Percentiles rank a stretch among this genome's conserved stretches.
phyloP scores from a whole-genome alignment of 1,140 invertebrate genomes.

The Heliconius eleuchia region DNA sequence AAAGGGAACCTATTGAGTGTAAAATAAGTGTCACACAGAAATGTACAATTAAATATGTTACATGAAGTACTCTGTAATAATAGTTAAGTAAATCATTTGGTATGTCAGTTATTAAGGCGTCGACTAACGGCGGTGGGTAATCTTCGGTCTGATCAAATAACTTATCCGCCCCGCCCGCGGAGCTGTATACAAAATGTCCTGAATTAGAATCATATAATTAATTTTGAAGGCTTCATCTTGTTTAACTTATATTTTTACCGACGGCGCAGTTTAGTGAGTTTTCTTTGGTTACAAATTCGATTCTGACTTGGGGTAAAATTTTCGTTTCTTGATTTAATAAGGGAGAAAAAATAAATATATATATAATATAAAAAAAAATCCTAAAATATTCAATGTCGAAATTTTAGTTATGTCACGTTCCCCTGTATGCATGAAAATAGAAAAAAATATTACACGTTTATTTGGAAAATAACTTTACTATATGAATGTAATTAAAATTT shows the following conservation, averaged over 20 bases:
- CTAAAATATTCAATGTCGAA: no score
- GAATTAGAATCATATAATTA: neutral
- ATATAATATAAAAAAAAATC: no score
- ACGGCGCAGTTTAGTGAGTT: neutral
- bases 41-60: neutral
- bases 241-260: neutral
- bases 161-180: slow-evolving; percentile 47
- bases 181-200: slow-evolving; percentile 48
- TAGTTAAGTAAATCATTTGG: slow-evolving; percentile 63
- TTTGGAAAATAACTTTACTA: no score
- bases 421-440: no score
- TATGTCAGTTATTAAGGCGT: slow-evolving; percentile 62
- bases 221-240: slow-evolving; percentile 1
- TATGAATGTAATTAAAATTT: no score
- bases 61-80: neutral
- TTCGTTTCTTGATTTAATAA: neutral
- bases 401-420: no score
- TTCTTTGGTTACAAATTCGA: neutral
- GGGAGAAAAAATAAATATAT: no score
- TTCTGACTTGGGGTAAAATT: neutral
- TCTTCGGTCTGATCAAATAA: slow-evolving; percentile 66
- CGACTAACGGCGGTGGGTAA: slow-evolving; percentile 43
- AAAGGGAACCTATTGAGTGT: neutral
- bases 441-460: no score
- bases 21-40: neutral